Conservation (phyloP, 1,140 invertebrate species). For the Diprion similis region DNA sequence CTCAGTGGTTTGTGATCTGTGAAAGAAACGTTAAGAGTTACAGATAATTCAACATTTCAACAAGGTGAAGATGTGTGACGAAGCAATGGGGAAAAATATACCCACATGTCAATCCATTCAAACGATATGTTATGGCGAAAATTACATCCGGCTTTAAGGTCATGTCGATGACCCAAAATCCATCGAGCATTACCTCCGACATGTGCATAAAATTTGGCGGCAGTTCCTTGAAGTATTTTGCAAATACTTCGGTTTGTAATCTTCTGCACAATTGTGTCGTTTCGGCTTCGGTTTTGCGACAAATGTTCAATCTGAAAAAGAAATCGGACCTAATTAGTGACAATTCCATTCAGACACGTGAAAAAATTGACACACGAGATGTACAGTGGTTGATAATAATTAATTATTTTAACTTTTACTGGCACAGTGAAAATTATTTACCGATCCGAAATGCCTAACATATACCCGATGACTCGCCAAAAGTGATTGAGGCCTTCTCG, state of each 20-base stretch:
- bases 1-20: constrained; percentile 24
- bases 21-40: neutral
- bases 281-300: constrained; percentile 39
- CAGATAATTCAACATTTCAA: neutral
- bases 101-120: neutral
- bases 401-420: too few species aligned
- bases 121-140: neutral
- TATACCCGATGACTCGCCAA: constrained; percentile 79
- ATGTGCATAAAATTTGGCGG: constrained; percentile 21
- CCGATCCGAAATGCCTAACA: constrained; percentile 80
- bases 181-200: constrained; percentile 23
- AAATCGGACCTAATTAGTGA: neutral
- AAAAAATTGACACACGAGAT: too few species aligned
- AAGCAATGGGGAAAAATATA: neutral
- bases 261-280: constrained; percentile 39
- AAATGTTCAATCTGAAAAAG: constrained; percentile 38
- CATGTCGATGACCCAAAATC: constrained; percentile 32
- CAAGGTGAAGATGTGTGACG: constrained; percentile 21
- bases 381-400: too few species aligned
- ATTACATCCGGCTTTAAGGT: constrained; percentile 29
- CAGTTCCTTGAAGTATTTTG: constrained; percentile 26
- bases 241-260: constrained; percentile 27
- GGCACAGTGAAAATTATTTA: constrained; percentile 35
- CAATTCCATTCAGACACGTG: too few species aligned
- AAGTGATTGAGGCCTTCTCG: constrained; percentile 77